Base-by-base conservation (phyloP, 2,797 vertebrate genomes). In the Poecilia wingei region DNA sequence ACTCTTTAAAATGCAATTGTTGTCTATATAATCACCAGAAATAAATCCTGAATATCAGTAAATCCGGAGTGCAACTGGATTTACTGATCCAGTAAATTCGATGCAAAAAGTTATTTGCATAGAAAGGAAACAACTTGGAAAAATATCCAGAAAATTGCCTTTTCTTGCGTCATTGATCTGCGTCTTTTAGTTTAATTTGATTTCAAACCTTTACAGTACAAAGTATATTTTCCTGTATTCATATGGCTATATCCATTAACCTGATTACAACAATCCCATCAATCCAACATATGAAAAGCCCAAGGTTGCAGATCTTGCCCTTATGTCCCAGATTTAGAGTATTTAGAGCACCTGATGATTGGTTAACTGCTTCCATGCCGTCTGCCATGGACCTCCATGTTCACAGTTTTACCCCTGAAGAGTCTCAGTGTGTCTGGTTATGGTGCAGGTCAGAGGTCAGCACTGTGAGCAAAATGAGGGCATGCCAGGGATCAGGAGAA, bases 371-470 rank as follows among this genome's bases (percentile, higher is more conserved):
- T 84, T 79, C 89, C 80, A 55, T 74, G 79, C 49, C 51, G 64
- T 79, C 69, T 79, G 78, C 66, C 86, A 89, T 84, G 81, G 59
- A 78, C 59, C 71, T 53, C 64, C 73, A 28, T 79, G 80, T 90
- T 84, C 87, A 86, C 84, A 86, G 84, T 83, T 75, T 82, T 64
- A 61, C 75, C 79, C 82, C 78, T 47, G 45, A 46, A 68, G 70
- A 28, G 73, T 84, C 84, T 80, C 84, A 51, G 80, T 77, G 61
- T 81, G 80, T 77, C 82, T 87, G 92, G 91, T 93, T 91, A 91
- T 75, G 78, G 82, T 75, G 16, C 53, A 79, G 92, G 91, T 94
- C 88, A 91, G 72, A 51, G 88, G 87, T 59, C 87, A 83, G 79
- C 77, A 51, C 79, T 64, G 55, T 10, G 59, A 69, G 72, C 8